Base-by-base conservation (phyloP, 2,113 vertebrate genomes). In the Gila orcuttii region DNA sequence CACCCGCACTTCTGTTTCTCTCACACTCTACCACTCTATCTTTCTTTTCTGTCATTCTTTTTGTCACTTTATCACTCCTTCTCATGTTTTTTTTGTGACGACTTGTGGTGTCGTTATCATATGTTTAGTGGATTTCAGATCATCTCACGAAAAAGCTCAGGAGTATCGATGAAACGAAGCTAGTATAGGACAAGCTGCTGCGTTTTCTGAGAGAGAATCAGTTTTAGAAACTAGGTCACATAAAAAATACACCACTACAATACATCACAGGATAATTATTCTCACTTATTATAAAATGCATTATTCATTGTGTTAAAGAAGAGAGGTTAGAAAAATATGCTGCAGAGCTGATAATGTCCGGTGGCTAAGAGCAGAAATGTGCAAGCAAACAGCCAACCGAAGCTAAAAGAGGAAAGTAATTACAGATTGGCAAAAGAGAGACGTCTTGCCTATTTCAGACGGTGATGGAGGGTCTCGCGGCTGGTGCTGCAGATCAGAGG, bases 141-240 rank as follows among this genome's bases (percentile, higher is more conserved):
- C 12, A 21, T 28, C 36, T 23, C 31, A 21, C 2, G 6, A 21
- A 19, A 64, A 45, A 62, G 23, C 59, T 25, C 15, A 28, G 9
- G 73, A 66, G 17, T 15, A 64, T 77, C 11, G 10, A 57, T 42
- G 45, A 33, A 66, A 52, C 3, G 28, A 52, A 39, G 50, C 25
- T 50, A 76, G 39, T 8, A 2, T 85, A 6, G 1, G 77, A 55
- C 68, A 4, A 19, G 31, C 25, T 66, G 59, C 33, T 55, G 52
- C 42, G 8, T 82, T 17, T 57, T 79, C 88, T 73, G 8, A 78
- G 79, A 50, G 25, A 80, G 75, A 42, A 76, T 66, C 66, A 25
- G 84, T 84, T 83, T 89, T 79, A 57, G 90, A 93, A 94, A 91
- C 85, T 94, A 91, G 93, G 93, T 88, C 93, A 92, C 36, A 74